phyloP scores from a whole-genome alignment of 2,113 vertebrate genomes.

The Chaetura pelagica region DNA sequence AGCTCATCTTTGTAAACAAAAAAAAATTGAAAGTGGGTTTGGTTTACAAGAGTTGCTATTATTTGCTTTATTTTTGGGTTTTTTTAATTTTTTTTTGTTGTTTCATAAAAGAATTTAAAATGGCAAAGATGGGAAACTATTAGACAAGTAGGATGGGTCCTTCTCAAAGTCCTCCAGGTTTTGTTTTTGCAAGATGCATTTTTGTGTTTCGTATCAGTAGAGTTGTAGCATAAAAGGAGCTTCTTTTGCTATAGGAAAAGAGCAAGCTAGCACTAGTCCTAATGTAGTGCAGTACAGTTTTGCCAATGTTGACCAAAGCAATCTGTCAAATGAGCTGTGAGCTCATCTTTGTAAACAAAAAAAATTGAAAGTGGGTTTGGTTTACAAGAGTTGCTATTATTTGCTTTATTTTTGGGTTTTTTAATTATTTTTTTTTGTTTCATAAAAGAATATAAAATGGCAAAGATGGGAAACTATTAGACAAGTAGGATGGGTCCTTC shows the following conservation, averaged over 20 bases:
- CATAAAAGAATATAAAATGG: background rate
- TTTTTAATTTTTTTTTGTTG: background rate
- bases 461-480: background rate
- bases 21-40: background rate
- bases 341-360: background rate
- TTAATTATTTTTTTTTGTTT: background rate
- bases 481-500: background rate
- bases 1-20: background rate
- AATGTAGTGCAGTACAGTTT: background rate
- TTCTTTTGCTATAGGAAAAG: background rate
- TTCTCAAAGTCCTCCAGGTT: background rate
- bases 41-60: background rate
- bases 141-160: background rate
- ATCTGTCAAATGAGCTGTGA: background rate
- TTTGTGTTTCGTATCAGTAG: background rate
- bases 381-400: background rate
- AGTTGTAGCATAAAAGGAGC: background rate
- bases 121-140: background rate
- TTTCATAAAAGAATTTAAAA: background rate
- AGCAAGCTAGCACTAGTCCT: background rate
- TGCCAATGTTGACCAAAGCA: background rate
- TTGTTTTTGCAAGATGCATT: background rate
- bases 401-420: background rate
- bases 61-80: background rate
- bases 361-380: background rate